Conservation (phyloP, 2,888 invertebrate species). For the Eristalinus aeneus region DNA sequence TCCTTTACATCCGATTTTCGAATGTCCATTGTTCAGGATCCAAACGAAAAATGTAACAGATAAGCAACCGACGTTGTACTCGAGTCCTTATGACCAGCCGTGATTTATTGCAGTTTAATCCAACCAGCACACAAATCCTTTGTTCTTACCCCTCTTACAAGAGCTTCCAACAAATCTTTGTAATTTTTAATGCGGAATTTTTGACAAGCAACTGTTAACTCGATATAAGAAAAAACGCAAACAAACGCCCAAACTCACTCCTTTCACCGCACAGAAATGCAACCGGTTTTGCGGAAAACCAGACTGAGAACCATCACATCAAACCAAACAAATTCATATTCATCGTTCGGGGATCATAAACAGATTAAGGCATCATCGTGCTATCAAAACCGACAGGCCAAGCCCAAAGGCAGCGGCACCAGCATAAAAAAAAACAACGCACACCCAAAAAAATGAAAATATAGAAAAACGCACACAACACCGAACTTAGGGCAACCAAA, state of each 20-base stretch:
- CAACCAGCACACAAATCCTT: no score
- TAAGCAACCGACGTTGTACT: no score
- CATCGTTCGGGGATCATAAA: conserved; percentile 64
- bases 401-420: conserved; percentile 17
- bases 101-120: no score
- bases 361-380: conserved; percentile 65
- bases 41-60: no score
- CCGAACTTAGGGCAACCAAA: neutral
- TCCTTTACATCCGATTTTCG: no score
- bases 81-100: no score
- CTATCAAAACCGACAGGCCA: conserved; percentile 39
- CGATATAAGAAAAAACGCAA: neutral
- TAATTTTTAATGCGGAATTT: no score
- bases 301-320: conserved; percentile 27
- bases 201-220: no score
- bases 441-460: neutral
- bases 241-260: conserved; percentile 19
- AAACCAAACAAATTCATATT: conserved; percentile 62
- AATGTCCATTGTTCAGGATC: no score
- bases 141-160: no score
- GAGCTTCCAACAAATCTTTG: no score
- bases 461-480: neutral
- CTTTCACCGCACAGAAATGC: neutral
- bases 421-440: neutral
- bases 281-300: conserved; percentile 49